Conservation (phyloP, 2,797 vertebrate species). For the Propithecus deckenii region DNA sequence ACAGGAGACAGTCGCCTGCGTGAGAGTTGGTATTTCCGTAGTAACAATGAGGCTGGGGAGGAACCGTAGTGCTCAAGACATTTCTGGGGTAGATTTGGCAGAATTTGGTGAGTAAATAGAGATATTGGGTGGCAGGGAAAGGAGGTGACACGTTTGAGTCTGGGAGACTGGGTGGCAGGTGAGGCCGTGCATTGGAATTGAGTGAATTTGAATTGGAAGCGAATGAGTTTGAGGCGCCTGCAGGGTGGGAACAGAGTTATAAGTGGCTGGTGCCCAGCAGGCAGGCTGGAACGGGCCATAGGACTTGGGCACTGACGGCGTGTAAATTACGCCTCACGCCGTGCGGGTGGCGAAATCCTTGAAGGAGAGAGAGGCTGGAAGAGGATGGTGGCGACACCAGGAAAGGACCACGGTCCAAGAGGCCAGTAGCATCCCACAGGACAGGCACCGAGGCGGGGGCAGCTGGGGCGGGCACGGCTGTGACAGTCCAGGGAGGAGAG, state of each 20-base stretch:
- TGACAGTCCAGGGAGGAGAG: too few relatives aligned
- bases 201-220: not conserved
- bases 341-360: too few relatives aligned
- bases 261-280: accelerated
- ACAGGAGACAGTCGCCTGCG: accelerated
- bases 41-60: not conserved
- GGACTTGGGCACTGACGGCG: not conserved
- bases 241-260: accelerated
- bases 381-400: accelerated
- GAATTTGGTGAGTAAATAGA: not conserved
- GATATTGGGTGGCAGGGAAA: not conserved
- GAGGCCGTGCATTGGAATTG: not conserved
- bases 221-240: accelerated
- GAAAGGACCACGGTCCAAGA: not conserved
- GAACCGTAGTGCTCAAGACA: accelerated
- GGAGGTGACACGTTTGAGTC: not conserved
- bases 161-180: not conserved
- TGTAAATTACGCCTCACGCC: too few relatives aligned
- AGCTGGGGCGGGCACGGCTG: accelerated
- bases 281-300: accelerated
- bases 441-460: accelerated
- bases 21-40: accelerated
- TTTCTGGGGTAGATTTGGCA: not conserved
- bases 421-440: too few relatives aligned
- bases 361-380: not conserved